Evolutionary conservation across 2,797 vertebrate species (phyloP), one percentile per base, ranked within the genome.

Genomic region (Trachops cirrhosus): DNA sequence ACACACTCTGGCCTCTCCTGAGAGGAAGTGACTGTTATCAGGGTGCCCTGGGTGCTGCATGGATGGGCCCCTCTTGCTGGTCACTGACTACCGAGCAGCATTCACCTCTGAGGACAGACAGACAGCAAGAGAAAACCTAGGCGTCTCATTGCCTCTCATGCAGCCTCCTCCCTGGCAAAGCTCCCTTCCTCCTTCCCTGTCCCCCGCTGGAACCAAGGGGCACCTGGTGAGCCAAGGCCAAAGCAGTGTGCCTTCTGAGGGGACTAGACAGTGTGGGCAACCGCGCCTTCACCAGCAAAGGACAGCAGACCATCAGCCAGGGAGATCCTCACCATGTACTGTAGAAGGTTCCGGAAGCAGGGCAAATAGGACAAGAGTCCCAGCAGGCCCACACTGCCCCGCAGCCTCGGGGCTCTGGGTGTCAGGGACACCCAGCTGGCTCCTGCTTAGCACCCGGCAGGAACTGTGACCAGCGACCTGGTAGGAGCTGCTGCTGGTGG

Each of bases 101-200:
- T 0, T 0, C 10, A 0, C 48, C 67, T 67, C 46, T 34, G 46
- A 90, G 79, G 57, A 70, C 0, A 67, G 48, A 70, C 0, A 78
- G 85, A 89, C 11, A 48, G 19, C 41, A 12, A 34, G n/a, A 44
- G 41, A 9, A 87, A 77, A 71, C 1, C 6, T 50, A 39, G 50
- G 24, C 7, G 0, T 22, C 29, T 32, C 0, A 0, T 32, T 34
- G 22, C 21, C 6, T 7, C 62, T 39, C 4, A 0, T 21, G 34
- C 75, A 77, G 70, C 2, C 39, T 46, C 26, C 52, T 52, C 85
- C 59, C 19, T 0, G 12, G 19, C 41, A 46, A 21, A 59, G 15
- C 29, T 5, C 29, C 59, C 57, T 75, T 52, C 68, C 44, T 22
- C 18, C 6, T 22, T 44, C 39, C 12, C 85, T 37, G 46, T 8